These are phyloP conservation scores for Eupeodes luniger DNA, from an alignment of 2,888 invertebrate genomes.

Conservation along the genomic window DNA sequence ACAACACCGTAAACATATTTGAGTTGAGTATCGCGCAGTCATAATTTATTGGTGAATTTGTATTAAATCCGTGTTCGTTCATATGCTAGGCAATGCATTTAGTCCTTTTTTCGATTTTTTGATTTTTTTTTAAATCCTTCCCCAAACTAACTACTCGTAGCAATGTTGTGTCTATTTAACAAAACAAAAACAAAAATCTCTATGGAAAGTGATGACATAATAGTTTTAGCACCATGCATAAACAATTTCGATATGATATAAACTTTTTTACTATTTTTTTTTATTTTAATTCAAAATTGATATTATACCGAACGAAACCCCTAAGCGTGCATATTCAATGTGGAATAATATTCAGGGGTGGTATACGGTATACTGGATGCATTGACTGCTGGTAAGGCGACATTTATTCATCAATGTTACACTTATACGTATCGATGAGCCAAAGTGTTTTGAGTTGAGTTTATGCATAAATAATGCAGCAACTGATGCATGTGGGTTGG, in stretches of 20 bases:
- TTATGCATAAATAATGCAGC: slow-evolving; percentile 64
- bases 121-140: slow-evolving; percentile 21
- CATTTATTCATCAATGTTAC: slow-evolving; percentile 41
- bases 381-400: not conserved
- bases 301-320: slow-evolving; percentile 25
- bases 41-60: slow-evolving; percentile 73
- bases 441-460: slow-evolving; percentile 41
- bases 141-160: not conserved
- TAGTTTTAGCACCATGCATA: slow-evolving; percentile 70
- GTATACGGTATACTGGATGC: not conserved
- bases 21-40: slow-evolving; percentile 41
- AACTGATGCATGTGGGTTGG: not conserved
- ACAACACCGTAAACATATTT: slow-evolving; percentile 36
- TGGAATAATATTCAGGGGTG: not conserved
- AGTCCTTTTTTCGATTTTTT: not conserved
- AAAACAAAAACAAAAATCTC: slow-evolving; percentile 48
- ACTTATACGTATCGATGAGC: slow-evolving; percentile 17
- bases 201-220: slow-evolving; percentile 73
- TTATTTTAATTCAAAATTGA: slow-evolving; percentile 33
- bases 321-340: slow-evolving; percentile 47
- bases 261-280: not conserved
- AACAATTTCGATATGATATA: slow-evolving; percentile 38
- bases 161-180: slow-evolving; percentile 28
- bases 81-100: slow-evolving; percentile 5
- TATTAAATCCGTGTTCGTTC: slow-evolving; percentile 47